Percentiles rank a stretch among this genome's conserved stretches.
Evolutionary conservation across 2,888 invertebrate species (phyloP).

Genomic region (Lithophane socia): DNA sequence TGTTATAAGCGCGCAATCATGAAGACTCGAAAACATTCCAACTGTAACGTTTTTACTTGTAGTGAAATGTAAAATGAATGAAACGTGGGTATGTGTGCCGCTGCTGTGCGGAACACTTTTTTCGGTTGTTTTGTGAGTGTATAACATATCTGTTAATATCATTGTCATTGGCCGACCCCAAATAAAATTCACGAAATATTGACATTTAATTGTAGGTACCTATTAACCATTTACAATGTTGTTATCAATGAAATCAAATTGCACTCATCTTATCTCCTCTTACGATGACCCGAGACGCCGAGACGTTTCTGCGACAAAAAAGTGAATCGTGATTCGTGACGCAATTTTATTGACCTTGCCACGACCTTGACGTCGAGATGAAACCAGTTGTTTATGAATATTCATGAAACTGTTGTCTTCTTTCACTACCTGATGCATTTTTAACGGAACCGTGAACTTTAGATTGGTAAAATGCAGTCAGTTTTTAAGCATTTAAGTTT

Average conservation of each 20-base stretch:
- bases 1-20: no score
- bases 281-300: neutral
- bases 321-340: neutral
- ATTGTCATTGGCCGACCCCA: no score
- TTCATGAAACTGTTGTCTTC: conserved; percentile 4
- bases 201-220: neutral
- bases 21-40: no score
- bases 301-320: neutral
- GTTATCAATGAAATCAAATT: conserved; percentile 9
- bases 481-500: neutral
- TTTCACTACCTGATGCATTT: conserved; percentile 9
- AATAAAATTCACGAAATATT: no score
- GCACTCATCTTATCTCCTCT: neutral
- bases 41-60: no score
- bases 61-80: no score
- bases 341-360: conserved; percentile 32
- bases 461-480: neutral
- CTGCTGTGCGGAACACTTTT: no score
- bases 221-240: neutral
- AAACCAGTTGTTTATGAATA: conserved; percentile 46
- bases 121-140: no score
- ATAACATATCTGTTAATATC: no score
- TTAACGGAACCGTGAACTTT: neutral
- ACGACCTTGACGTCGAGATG: conserved; percentile 35
- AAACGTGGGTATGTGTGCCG: no score